Base-by-base conservation (phyloP, 2,888 invertebrate species). In the Brachyopa scutellaris region DNA sequence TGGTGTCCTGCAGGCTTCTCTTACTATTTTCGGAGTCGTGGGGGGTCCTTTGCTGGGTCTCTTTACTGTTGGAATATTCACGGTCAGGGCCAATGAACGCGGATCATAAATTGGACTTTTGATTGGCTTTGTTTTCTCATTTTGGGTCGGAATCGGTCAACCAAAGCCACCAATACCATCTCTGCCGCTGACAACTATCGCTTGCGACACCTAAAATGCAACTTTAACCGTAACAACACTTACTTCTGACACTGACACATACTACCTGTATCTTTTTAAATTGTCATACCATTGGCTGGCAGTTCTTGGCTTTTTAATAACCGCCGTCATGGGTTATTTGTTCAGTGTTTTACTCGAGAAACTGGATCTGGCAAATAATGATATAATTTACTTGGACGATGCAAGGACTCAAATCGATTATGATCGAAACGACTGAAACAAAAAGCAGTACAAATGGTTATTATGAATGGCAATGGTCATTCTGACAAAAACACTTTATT, bases 61-160 rank as follows among this genome's bases (percentile, higher is more conserved):
- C 0, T 97, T 97, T 87, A 95, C 96, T 0, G 90, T 97, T 6
- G 97, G 97, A 69, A 96, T 97, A 94, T 94, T 94, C 84, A 94
- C 94, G 9, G 93, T 94, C 13, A 92, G 91, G 62, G 93, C 95
- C 0, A 96, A 95, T 88, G 93, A 96, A 90, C 91, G 91, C 88
- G 97, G 97, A 49, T 94, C 94, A 0, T 91, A 95, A 6, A 85
- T 92, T 15, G 96, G 95, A 0, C 90, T 96, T 4, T 59, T 94
- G 0, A 86, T 91, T 7, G 95, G 96, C 0, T 91, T 97, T 69
- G 87, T 91, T 0, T 89, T 96, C 72, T 93, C 95, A 0, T 91
- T 97, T 45, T 96, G 95, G 95, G 94, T 97, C 85, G 97, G 96
- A 55, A 95, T 97, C 88, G 97, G 96, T 0, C 93, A 94, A 0